phyloP scores from a whole-genome alignment of 2,888 invertebrate genomes.

The Meliscaeva auricollis region DNA sequence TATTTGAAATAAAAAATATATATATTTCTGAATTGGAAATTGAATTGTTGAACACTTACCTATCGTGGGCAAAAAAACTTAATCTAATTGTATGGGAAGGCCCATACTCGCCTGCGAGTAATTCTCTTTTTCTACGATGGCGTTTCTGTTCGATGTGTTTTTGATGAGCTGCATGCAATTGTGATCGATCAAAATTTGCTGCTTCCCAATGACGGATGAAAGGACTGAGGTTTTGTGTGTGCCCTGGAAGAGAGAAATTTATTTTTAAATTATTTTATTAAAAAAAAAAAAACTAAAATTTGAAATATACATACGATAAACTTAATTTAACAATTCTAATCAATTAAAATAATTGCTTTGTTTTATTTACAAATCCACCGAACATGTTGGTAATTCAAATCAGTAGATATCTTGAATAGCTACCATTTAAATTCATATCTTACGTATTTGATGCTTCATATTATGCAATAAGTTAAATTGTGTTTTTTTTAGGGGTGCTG shows the following conservation, averaged over 20 bases:
- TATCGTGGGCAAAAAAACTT: constrained; percentile 84
- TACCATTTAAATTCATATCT: too few relatives aligned
- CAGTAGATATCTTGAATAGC: too few relatives aligned
- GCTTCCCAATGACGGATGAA: constrained; percentile 93
- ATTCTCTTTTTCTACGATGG: constrained; percentile 82
- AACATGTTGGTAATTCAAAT: too few relatives aligned
- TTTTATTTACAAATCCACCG: too few relatives aligned
- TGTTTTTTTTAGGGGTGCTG: too few relatives aligned
- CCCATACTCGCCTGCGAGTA: constrained; percentile 80
- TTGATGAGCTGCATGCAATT: constrained; percentile 82
- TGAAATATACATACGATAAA: background rate
- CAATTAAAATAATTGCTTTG: too few relatives aligned
- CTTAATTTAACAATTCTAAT: background rate
- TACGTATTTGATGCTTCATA: too few relatives aligned
- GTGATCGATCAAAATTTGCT: constrained; percentile 88
- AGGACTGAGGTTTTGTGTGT: constrained; percentile 87
- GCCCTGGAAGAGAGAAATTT: constrained; percentile 85
- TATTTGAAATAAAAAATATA: background rate
- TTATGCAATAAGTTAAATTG: too few relatives aligned
- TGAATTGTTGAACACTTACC: constrained; percentile 78
- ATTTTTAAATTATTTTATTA: background rate
- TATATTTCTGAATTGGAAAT: constrained; percentile 19
- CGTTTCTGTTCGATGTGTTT: constrained; percentile 83
- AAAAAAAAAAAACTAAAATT: background rate
- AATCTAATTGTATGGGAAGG: constrained; percentile 83